phyloP scores from a whole-genome alignment of 1,140 invertebrate genomes.

The Hestina assimilis region DNA sequence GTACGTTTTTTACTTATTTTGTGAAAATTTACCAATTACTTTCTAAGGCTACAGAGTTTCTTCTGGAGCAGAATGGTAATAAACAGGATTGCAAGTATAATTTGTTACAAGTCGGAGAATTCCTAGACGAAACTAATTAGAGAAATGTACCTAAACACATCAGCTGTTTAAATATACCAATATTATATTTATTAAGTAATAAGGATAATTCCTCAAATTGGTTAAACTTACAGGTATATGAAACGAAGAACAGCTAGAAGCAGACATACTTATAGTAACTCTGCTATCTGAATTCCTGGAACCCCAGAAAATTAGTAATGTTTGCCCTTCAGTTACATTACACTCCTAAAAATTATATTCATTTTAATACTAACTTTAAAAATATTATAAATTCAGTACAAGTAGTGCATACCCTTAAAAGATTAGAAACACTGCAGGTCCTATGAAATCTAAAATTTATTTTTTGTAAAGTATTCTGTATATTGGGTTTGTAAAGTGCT shows the following conservation, averaged over 20 bases:
- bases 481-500: conserved; percentile 45
- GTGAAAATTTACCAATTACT: too few relatives aligned
- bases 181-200: neutral
- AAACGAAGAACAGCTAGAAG: conserved; percentile 56
- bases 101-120: too few relatives aligned
- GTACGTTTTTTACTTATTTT: too few relatives aligned
- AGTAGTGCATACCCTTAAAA: conserved; percentile 39
- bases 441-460: conserved; percentile 63
- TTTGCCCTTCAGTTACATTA: conserved; percentile 55
- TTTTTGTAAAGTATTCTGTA: conserved; percentile 52
- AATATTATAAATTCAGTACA: neutral
- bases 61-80: too few relatives aligned
- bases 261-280: conserved; percentile 61
- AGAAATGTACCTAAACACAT: too few relatives aligned
- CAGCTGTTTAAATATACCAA: too few relatives aligned
- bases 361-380: neutral
- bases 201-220: neutral
- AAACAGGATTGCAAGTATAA: too few relatives aligned
- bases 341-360: conserved; percentile 46
- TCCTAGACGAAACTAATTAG: too few relatives aligned
- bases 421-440: conserved; percentile 49
- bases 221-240: conserved; percentile 41
- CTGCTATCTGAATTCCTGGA: conserved; percentile 51
- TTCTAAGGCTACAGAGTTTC: too few relatives aligned
- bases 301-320: conserved; percentile 62